Evolutionary conservation across 2,888 invertebrate species (phyloP), one percentile per base, ranked within the genome.

Genomic region (Hecatera dysodea): DNA sequence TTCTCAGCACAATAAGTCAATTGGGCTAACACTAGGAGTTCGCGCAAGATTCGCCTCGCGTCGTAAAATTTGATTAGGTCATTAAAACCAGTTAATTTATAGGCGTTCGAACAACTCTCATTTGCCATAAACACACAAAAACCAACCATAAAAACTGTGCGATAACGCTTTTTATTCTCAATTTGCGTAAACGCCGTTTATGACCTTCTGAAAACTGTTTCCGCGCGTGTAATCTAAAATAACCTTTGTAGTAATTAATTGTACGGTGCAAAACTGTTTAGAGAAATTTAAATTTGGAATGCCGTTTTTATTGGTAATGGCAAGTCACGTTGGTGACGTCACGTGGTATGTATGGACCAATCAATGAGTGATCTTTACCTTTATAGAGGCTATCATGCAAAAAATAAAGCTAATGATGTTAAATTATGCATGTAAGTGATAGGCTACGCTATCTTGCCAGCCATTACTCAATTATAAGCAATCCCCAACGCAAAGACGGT

Each of bases 11-110:
- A 94, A 95, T 94, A 95, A 95, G 95, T 95, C 95, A 94, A 95
- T 95, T 92, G 91, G 86, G 87, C 92, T 74, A 96, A 96, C 95
- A 96, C 96, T 95, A 96, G 96, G 92, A 96, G 96, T 95, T 92
- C 88, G 87, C 72, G 29, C 80, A 90, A 93, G 93, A 96, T 96
- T 96, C 95, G 96, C 91, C 91, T 90, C 94, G 95, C 94, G 91
- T 95, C 96, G 95, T 96, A 96, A 96, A 96, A 92, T 95, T 95
- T 95, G 96, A 96, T 96, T 96, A 95, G 94, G 92, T 95, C 95
- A 95, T 96, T 96, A 96, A 95, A 95, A 92, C 91, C 93, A 92
- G 93, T 92, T 96, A 96, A 96, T 96, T 96, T 96, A 96, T 96
- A 94, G 93, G 91, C 90, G 91, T 92, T 91, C 94, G 90, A 92